Conservation (phyloP, 2,888 invertebrate species). For the Cryptosula pallasiana region DNA sequence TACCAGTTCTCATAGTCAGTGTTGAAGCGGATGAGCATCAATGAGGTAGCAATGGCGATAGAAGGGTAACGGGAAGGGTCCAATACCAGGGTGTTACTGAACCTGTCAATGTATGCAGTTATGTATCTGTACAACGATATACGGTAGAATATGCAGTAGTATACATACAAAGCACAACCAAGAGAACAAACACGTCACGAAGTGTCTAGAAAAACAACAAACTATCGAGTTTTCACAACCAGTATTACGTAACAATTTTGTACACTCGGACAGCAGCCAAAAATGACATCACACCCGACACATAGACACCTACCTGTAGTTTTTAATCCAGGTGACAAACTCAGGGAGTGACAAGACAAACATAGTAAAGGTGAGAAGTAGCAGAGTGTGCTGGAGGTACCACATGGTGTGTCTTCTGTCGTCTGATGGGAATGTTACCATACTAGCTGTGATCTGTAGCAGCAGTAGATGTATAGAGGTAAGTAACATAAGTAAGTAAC, state of each 20-base stretch:
- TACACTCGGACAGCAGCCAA: too few species aligned
- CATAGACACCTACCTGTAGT: conserved; percentile 21
- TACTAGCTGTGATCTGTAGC: conserved; percentile 15
- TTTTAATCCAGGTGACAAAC: conserved; percentile 19
- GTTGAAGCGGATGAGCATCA: conserved; percentile 13
- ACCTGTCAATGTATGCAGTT: too few species aligned
- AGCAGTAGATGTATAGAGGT: too few species aligned
- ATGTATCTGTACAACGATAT: too few species aligned
- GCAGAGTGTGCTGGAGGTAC: conserved; percentile 15
- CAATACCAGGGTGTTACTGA: background rate
- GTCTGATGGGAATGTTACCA: conserved; percentile 11
- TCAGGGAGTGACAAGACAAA: conserved; percentile 2
- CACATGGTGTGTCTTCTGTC: conserved; percentile 23
- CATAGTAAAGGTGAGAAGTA: conserved; percentile 10
- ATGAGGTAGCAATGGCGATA: conserved; percentile 11
- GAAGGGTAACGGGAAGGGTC: conserved; percentile 13
- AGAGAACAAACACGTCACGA: too few species aligned
- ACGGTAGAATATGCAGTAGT: too few species aligned
- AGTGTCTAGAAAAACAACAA: too few species aligned
- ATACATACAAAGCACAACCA: too few species aligned
- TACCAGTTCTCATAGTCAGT: conserved; percentile 22
- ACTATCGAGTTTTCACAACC: too few species aligned
- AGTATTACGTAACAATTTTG: too few species aligned
- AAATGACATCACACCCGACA: too few species aligned
- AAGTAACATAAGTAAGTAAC: too few species aligned